Evolutionary conservation across 2,113 vertebrate genomes (phyloP).

Genomic region (Plecotus auritus): DNA sequence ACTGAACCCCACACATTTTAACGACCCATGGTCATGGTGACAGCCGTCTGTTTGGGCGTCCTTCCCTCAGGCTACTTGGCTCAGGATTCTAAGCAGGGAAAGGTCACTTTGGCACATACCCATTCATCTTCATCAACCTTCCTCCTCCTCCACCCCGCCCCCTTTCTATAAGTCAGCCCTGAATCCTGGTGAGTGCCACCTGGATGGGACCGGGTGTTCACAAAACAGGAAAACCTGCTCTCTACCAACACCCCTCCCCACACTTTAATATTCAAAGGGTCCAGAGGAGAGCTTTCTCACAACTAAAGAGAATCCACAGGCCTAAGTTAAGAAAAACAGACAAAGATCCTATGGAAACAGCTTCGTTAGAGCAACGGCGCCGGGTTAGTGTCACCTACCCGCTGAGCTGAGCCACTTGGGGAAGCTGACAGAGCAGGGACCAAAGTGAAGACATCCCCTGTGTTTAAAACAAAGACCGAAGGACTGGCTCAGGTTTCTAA

Average conservation of each 20-base stretch:
- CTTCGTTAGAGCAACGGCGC: neutral
- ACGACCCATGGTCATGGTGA: neutral
- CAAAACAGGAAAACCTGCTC: neutral
- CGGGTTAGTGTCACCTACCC: neutral
- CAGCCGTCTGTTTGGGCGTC: no score
- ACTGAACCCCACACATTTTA: neutral
- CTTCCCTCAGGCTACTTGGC: neutral
- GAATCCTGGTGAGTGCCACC: neutral
- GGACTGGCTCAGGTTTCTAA: neutral
- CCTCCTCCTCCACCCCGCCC: neutral
- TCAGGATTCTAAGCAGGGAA: no score
- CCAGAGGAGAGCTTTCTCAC: neutral
- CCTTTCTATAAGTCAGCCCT: neutral
- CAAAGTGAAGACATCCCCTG: neutral
- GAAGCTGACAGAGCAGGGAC: neutral
- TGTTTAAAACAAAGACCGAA: neutral
- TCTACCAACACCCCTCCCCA: neutral
- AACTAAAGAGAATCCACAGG: neutral
- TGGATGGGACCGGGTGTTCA: neutral
- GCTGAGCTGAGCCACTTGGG: no score
- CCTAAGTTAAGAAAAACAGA: neutral
- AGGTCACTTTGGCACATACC: no score
- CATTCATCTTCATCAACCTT: neutral
- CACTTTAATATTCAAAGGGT: rapidly evolving
- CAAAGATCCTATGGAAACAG: neutral